phyloP scores from a whole-genome alignment of 2,888 invertebrate genomes.

The Dolichomitus sp. region DNA sequence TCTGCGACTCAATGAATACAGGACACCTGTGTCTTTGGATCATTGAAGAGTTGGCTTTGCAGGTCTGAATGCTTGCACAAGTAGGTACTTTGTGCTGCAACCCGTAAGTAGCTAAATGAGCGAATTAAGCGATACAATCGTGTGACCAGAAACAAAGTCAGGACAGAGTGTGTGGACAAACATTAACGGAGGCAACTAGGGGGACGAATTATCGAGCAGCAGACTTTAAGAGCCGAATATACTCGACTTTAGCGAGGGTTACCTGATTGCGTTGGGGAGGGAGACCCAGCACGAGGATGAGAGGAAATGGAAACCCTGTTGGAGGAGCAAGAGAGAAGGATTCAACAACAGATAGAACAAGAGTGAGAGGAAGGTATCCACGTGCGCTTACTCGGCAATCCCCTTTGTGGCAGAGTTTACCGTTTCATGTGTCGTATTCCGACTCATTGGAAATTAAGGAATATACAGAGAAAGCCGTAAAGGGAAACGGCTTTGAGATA shows the following conservation, averaged over 20 bases:
- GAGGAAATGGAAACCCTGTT: constrained; percentile 33
- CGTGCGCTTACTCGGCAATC: constrained; percentile 70
- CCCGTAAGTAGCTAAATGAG: background rate
- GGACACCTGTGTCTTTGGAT: constrained; percentile 17
- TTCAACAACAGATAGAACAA: constrained; percentile 42
- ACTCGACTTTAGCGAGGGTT: constrained; percentile 41
- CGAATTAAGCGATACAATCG: constrained; percentile 15
- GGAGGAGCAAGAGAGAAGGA: constrained; percentile 49
- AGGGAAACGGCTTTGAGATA: constrained; percentile 84
- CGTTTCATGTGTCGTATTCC: constrained; percentile 86
- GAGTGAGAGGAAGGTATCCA: constrained; percentile 38
- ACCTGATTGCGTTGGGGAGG: constrained; percentile 29
- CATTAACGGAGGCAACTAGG: constrained; percentile 11
- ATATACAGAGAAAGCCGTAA: constrained; percentile 78
- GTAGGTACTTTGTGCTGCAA: background rate
- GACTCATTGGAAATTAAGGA: constrained; percentile 86
- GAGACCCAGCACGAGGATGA: constrained; percentile 15
- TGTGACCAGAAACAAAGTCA: constrained; percentile 21
- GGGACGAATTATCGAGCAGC: constrained; percentile 4
- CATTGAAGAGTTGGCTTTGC: constrained; percentile 4
- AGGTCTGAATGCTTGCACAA: constrained; percentile 7
- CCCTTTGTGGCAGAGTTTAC: constrained; percentile 84
- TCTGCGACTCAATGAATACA: constrained; percentile 34
- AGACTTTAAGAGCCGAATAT: constrained; percentile 36
- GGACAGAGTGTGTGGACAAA: constrained; percentile 28